Base-by-base conservation (phyloP, 2,797 vertebrate species). In the Carapus acus region DNA sequence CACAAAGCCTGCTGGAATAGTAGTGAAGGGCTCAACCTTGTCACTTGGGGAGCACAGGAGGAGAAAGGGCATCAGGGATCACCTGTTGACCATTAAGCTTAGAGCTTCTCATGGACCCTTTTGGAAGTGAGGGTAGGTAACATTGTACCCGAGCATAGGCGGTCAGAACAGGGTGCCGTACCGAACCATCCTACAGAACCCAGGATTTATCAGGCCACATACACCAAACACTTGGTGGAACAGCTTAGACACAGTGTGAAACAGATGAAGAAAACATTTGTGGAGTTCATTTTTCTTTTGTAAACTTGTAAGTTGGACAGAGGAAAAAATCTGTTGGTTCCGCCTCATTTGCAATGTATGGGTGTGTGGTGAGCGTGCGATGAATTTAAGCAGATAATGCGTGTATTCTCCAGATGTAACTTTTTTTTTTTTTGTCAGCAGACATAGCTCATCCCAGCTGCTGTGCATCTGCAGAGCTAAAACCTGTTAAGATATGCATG, bases 251-350 rank as follows among this genome's bases (percentile, higher is more conserved):
- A 27, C 45, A 45, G 62, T n/a, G n/a, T n/a, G n/a, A 53, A 50
- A 63, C 47, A 54, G 63, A 80, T 76, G 69, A 70, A 80, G 73
- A 76, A 73, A 74, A 74, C 79, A 74, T 67, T 77, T 79, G 82
- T 85, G 68, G 82, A 85, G 79, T 83, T 83, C 71, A 69, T 83
- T 87, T 86, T 82, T 85, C 71, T 76, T 84, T 71, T 76, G 9
- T 5, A 78, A 78, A 64, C 69, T 73, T 67, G 58, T 78, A 43
- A 67, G 58, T 72, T 68, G 42, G 64, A 52, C 7, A 54, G 49
- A 61, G 69, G 57, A 16, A 5, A 52, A 57, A 60, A 73, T 22
- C 62, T 71, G 78, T 78, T 67, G 76, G 73, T 78, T 59, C 54
- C 20, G 43, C 74, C 69, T 73, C 34, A 24, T 24, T 21, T 48